Evolutionary conservation across 1,140 invertebrate species (phyloP), one percentile per base, ranked within the genome.

Genomic region (Dendroctonus ponderosae): DNA sequence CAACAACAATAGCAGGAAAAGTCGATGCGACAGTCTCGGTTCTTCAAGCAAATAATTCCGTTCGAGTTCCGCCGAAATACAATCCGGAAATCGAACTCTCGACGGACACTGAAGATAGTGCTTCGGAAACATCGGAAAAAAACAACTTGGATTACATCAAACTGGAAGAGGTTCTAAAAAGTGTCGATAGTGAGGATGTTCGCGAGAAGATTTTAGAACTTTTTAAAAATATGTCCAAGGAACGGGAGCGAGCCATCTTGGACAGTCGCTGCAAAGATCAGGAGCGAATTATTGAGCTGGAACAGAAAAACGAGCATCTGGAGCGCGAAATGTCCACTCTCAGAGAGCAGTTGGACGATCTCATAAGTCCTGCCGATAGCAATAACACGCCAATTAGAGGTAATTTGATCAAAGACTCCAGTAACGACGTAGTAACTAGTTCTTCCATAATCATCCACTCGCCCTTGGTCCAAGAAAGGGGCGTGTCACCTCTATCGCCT

Each of bases 81-180:
- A 83, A 81, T 72, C 70, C 81, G n/a, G 86, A 87, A 70, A 85
- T 86, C 8, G 87, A 88, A 70, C 75, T 88, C 40, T 84, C 83
- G 3, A 85, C 84, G 6, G 85, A 86, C 61, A 85, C 84, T 5
- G 84, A 85, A 68, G 85, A 86, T 48, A 77, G 74, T 56, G 75
- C 75, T 8, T 77, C 76, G 0, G 77, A 77, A 69, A 72, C 69
- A 1, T 76, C 76, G 2, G 74, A 75, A 61, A 75, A 75, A 57
- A 64, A 70, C 11, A 41, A 67, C n/a, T 54, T 46, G 9, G 73
- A 74, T 57, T 54, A 69, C 38, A 40, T 58, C 0, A 75, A 74
- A 71, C 54, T 77, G 43, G 72, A 75, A 59, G 73, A 77, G 26
- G 65, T 73, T 4, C 48, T 75, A 37, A 75, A 74, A 61, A 58